Evolutionary conservation across 92 coral and sea anemone species (phyloP).

Genomic region (Chrysogorgia sp.): DNA sequence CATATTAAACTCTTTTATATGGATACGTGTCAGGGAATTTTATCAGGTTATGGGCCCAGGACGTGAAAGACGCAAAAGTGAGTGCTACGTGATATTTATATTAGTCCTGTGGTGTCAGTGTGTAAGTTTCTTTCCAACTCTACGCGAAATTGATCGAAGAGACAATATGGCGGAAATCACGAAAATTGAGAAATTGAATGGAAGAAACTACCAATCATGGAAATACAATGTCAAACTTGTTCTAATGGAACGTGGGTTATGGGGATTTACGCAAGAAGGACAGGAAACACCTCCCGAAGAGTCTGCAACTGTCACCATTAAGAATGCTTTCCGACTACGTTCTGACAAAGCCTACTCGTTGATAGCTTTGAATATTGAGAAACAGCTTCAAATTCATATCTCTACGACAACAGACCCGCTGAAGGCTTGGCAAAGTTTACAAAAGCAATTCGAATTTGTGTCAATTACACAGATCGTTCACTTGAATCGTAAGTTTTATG

Average conservation of each 20-base stretch:
- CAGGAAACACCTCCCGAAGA: constrained; percentile 63
- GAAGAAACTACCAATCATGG: constrained; percentile 70
- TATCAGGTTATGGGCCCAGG: constrained; percentile 58
- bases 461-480: constrained; percentile 69
- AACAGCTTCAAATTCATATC: constrained; percentile 65
- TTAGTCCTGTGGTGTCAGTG: constrained; percentile 16
- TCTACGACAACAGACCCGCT: constrained; percentile 60
- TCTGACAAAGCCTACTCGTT: constrained; percentile 71
- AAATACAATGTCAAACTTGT: constrained; percentile 69
- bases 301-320: constrained; percentile 49
- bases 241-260: constrained; percentile 65
- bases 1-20: too few relatives aligned
- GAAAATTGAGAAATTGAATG: constrained; percentile 66
- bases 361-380: constrained; percentile 68
- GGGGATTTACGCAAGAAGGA: constrained; percentile 74
- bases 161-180: constrained; percentile 51
- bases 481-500: constrained; percentile 57
- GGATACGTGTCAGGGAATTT: not conserved
- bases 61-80: not conserved
- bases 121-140: not conserved
- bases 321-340: constrained; percentile 58
- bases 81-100: not conserved
- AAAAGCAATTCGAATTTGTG: constrained; percentile 68
- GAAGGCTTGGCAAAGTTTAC: constrained; percentile 63
- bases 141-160: not conserved